phyloP scores from a whole-genome alignment of 2,888 invertebrate species.

The Parnassius orleans region DNA sequence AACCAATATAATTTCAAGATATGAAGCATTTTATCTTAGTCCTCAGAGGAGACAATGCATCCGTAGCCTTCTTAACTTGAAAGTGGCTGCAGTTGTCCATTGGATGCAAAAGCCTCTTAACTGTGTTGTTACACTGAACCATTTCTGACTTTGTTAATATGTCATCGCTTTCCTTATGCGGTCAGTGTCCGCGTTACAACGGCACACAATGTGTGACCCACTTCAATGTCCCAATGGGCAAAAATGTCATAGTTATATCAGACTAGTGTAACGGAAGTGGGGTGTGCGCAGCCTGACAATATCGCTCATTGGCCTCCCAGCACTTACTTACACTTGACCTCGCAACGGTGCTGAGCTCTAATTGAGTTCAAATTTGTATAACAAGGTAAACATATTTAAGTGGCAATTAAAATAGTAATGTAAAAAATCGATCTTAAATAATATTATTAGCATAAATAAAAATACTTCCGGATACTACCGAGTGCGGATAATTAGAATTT shows the following conservation, averaged over 20 bases:
- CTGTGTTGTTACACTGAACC: too few relatives aligned
- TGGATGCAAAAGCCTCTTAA: too few relatives aligned
- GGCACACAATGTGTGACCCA: conserved; percentile 48
- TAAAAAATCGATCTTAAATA: not conserved
- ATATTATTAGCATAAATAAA: not conserved
- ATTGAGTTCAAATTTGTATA: conserved; percentile 11
- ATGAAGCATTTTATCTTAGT: too few relatives aligned
- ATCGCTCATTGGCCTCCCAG: conserved; percentile 35
- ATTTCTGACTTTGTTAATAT: conserved; percentile 26
- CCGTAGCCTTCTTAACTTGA: too few relatives aligned
- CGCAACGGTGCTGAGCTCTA: conserved; percentile 42
- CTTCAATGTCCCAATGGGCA: conserved; percentile 65
- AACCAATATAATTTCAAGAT: too few relatives aligned
- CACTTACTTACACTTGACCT: conserved; percentile 49
- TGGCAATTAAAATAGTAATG: too few relatives aligned
- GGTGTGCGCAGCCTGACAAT: conserved; percentile 57
- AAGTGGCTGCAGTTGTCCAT: too few relatives aligned
- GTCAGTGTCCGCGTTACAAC: conserved; percentile 42
- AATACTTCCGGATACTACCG: not conserved
- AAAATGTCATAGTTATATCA: conserved; percentile 76
- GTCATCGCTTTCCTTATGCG: conserved; percentile 47
- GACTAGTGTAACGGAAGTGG: conserved; percentile 74
- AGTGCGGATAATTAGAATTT: not conserved
- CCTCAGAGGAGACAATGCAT: too few relatives aligned
- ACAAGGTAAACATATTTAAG: not conserved